Percentiles rank a stretch among this genome's conserved stretches.
These are phyloP conservation scores for Chloebia gouldiae DNA, from an alignment of 2,113 vertebrate genomes.

Conservation along the genomic window DNA sequence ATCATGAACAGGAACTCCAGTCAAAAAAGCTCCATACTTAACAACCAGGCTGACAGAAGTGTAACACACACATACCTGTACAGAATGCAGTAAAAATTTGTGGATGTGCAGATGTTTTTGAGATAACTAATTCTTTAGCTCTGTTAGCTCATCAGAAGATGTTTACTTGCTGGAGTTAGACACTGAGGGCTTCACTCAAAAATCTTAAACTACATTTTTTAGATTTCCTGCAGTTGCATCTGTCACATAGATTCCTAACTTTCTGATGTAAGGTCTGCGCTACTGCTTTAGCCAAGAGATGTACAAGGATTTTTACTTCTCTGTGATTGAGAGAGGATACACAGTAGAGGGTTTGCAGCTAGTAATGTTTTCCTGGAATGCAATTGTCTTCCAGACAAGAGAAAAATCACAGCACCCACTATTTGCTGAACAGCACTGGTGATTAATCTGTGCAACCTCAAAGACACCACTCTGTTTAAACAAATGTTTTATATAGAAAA, in stretches of 20 bases:
- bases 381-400: neutral
- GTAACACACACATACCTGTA: neutral
- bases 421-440: neutral
- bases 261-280: neutral
- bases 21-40: neutral
- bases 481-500: neutral
- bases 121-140: neutral
- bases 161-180: neutral
- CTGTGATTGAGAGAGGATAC: neutral
- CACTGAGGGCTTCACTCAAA: neutral
- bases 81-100: neutral
- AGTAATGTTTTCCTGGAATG: neutral
- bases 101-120: neutral
- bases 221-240: neutral
- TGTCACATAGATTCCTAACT: neutral
- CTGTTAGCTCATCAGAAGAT: neutral
- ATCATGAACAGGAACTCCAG: neutral
- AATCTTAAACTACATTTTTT: neutral
- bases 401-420: neutral
- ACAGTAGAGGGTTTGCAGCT: neutral
- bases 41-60: neutral
- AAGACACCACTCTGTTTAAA: neutral
- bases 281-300: neutral
- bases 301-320: neutral
- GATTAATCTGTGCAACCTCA: neutral